These are phyloP conservation scores for Mythimna lalbum DNA, from an alignment of 2,888 invertebrate species.

Conservation along the genomic window DNA sequence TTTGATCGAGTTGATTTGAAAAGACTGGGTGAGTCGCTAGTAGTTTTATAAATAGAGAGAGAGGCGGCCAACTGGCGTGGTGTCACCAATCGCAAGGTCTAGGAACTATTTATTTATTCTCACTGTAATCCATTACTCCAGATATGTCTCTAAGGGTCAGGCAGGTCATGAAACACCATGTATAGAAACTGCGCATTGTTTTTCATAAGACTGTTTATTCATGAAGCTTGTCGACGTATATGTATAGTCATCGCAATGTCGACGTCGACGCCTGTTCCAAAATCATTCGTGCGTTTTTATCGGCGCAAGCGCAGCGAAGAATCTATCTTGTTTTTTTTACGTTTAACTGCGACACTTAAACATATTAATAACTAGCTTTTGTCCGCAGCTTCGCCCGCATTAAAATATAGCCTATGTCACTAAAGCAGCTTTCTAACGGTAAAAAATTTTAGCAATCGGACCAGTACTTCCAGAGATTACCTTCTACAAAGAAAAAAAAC, in stretches of 20 bases:
- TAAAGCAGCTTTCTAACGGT: no score
- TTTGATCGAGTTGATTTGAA: no score
- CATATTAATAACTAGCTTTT: constrained; percentile 2
- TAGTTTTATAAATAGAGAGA: constrained; percentile 77
- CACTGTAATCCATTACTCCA: constrained; percentile 41
- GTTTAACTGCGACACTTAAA: not conserved
- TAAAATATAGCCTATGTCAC: no score
- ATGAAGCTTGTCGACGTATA: constrained; percentile 13
- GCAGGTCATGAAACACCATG: constrained; percentile 52
- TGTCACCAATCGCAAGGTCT: constrained; percentile 71
- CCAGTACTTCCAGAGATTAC: no score
- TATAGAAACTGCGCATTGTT: constrained; percentile 46
- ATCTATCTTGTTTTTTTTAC: constrained; percentile 16
- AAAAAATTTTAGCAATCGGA: no score
- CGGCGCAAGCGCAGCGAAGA: constrained; percentile 14
- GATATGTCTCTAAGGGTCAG: constrained; percentile 50
- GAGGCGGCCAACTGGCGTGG: constrained; percentile 75
- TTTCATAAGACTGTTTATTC: constrained; percentile 27
- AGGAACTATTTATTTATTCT: constrained; percentile 60
- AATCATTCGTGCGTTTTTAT: constrained; percentile 37
- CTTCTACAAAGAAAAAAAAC: no score
- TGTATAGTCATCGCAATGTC: constrained; percentile 26
- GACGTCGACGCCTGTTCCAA: constrained; percentile 21
- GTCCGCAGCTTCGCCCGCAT: no score
- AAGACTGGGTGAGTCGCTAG: no score